A percentile compares a stretch with the other conserved stretches of the same genome.
phyloP scores from a whole-genome alignment of 2,888 invertebrate species.

The Papilio gigon region DNA sequence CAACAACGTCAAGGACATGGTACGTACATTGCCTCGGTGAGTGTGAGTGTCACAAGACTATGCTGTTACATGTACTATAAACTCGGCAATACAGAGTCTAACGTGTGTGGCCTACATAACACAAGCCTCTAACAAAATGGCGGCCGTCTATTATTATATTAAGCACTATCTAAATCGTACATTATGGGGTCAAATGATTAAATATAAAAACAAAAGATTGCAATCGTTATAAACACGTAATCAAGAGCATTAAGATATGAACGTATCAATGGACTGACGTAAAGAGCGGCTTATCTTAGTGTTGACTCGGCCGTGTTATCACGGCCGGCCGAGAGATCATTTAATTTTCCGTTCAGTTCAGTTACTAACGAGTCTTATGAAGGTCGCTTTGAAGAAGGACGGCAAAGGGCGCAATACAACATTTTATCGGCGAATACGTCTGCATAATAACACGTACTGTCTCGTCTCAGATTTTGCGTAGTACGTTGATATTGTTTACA shows the following conservation, averaged over 20 bases:
- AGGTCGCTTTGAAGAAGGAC: background rate
- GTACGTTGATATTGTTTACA: background rate
- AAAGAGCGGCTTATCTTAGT: slow-evolving; percentile 23
- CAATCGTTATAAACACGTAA: slow-evolving; percentile 9
- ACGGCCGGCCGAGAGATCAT: slow-evolving; percentile 5
- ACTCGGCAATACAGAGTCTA: background rate
- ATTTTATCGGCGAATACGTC: no score
- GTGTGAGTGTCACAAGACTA: no score
- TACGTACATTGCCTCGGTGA: slow-evolving; percentile 63
- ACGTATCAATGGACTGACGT: slow-evolving; percentile 36
- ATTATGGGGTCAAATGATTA: slow-evolving; percentile 11
- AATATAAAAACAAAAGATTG: slow-evolving; percentile 11
- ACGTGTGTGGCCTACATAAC: background rate
- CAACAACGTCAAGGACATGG: slow-evolving; percentile 94
- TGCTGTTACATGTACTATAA: no score
- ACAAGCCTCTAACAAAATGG: background rate
- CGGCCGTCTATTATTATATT: background rate
- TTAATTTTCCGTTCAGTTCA: slow-evolving; percentile 22
- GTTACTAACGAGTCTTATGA: background rate
- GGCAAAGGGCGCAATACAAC: background rate
- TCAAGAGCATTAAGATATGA: slow-evolving; percentile 17
- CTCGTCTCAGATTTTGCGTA: no score
- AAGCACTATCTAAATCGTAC: background rate
- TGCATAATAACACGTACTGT: no score
- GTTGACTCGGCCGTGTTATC: slow-evolving; percentile 18